Percentiles rank a stretch among this genome's conserved stretches.
Conservation (phyloP, 2,113 vertebrate species). For the Litocranius walleri region DNA sequence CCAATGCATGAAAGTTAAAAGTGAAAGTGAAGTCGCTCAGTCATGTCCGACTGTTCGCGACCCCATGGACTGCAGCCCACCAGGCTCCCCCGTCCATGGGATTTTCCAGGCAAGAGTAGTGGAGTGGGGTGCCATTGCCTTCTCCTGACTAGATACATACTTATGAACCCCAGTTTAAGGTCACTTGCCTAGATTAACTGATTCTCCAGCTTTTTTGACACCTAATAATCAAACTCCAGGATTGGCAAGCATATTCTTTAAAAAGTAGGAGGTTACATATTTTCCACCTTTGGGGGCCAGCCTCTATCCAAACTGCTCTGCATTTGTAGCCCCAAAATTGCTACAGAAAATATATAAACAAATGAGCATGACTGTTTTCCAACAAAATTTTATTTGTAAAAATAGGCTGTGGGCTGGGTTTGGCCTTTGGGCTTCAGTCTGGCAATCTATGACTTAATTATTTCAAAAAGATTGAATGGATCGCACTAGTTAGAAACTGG, state of each 20-base stretch:
- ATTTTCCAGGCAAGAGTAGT: too few species aligned
- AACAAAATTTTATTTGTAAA: not conserved
- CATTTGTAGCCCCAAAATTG: not conserved
- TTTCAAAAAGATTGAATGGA: not conserved
- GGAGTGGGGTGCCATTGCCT: too few species aligned
- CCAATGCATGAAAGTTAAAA: too few species aligned
- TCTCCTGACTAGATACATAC: too few species aligned
- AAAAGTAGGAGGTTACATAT: not conserved
- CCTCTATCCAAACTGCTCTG: not conserved
- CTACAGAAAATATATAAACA: not conserved
- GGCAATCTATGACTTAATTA: not conserved
- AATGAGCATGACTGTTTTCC: not conserved
- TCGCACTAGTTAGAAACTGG: not conserved
- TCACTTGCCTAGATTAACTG: not conserved
- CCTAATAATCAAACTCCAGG: not conserved
- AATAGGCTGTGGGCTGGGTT: not conserved
- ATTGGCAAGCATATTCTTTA: not conserved
- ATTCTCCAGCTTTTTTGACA: not conserved
- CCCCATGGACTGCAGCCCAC: too few species aligned
- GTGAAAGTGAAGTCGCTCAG: too few species aligned
- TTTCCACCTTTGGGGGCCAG: not conserved
- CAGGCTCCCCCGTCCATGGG: too few species aligned
- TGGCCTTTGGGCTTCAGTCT: not conserved
- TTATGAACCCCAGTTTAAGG: not conserved
- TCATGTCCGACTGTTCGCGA: too few species aligned